Evolutionary conservation across 2,797 vertebrate genomes (phyloP).

Genomic region (Synanceia verrucosa): DNA sequence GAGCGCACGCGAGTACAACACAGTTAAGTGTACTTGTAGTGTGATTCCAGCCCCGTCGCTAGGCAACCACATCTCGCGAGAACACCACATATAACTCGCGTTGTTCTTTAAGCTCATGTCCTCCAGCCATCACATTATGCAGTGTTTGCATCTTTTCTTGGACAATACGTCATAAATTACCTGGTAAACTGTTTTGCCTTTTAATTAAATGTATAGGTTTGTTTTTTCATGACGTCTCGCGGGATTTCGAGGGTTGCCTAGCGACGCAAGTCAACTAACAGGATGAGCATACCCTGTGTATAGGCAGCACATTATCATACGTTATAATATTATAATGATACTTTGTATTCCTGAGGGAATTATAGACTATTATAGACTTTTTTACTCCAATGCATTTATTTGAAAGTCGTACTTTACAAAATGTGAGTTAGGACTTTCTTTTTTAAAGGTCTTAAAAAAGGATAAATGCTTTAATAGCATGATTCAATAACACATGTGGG

Average conservation of each 20-base stretch:
- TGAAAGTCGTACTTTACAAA: not conserved
- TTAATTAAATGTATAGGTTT: too few species aligned
- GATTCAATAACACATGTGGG: not conserved
- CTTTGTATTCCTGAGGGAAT: too few species aligned
- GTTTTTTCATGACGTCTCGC: slow-evolving; percentile 1
- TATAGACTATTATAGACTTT: too few species aligned
- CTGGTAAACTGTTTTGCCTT: rapidly evolving
- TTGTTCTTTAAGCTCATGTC: rapidly evolving
- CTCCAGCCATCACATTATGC: not conserved
- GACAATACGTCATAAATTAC: not conserved
- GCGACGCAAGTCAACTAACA: not conserved
- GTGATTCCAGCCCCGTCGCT: slow-evolving; percentile 45
- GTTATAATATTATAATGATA: too few species aligned
- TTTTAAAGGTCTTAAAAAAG: not conserved
- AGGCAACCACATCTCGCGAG: slow-evolving; percentile 52
- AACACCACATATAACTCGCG: not conserved
- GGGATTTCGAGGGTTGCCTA: slow-evolving; percentile 1
- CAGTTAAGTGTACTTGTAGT: rapidly evolving
- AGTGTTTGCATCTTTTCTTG: not conserved
- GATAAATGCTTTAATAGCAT: slow-evolving; percentile 33
- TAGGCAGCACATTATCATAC: not conserved
- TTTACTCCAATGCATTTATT: not conserved
- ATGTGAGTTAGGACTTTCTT: not conserved
- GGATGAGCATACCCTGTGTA: too few species aligned
- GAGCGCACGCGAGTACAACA: too few species aligned